phyloP scores from a whole-genome alignment of 2,113 vertebrate species.

The Bos javanicus region DNA sequence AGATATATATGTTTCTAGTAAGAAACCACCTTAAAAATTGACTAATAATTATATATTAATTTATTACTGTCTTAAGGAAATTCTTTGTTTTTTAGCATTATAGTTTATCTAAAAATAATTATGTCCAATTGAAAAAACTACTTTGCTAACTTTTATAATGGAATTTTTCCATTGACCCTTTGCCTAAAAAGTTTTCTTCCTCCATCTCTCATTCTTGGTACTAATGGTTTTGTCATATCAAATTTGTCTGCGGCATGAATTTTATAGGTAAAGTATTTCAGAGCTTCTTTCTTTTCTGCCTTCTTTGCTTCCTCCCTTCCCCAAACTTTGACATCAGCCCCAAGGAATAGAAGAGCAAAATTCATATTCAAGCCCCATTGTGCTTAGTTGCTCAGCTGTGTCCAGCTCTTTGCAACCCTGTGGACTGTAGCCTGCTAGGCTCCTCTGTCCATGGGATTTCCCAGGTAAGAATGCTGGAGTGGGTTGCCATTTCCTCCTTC shows the following conservation, averaged over 20 bases:
- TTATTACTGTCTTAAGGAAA: not conserved
- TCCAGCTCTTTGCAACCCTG: not conserved
- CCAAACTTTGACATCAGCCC: not conserved
- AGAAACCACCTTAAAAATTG: not conserved
- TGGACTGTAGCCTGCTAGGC: not conserved
- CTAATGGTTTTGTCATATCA: not conserved
- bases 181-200: not conserved
- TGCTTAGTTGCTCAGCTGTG: not conserved
- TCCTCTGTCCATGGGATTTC: not conserved
- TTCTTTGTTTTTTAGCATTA: conserved; percentile 1
- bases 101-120: not conserved
- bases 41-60: not conserved
- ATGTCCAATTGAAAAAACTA: not conserved
- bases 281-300: not conserved
- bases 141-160: not conserved
- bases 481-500: not conserved
- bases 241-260: not conserved
- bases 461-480: not conserved
- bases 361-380: not conserved
- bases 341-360: not conserved
- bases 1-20: not conserved
- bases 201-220: not conserved
- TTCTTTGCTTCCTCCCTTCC: not conserved
- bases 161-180: not conserved
- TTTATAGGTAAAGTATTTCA: conserved; percentile 1